Evolutionary conservation across 2,888 invertebrate species (phyloP).

Genomic region (Drosophila subsilvestris): DNA sequence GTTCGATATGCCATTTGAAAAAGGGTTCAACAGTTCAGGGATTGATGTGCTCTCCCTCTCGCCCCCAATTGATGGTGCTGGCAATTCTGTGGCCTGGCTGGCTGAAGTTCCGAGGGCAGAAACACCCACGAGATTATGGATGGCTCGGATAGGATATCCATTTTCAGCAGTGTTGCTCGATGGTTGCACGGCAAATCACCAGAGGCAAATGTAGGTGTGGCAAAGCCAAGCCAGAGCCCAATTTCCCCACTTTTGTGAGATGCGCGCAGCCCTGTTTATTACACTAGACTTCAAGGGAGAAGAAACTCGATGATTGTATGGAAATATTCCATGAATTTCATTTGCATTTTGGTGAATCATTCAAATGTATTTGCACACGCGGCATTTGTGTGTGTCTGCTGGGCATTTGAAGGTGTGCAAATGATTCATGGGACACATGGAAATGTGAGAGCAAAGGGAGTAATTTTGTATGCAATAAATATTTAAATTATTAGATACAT

Average conservation of each 20-base stretch:
- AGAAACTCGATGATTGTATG: slow-evolving; percentile 5
- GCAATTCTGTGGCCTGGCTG: slow-evolving; percentile 16
- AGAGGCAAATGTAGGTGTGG: slow-evolving; percentile 43
- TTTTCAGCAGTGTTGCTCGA: slow-evolving; percentile 7
- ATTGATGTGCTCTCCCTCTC: not conserved
- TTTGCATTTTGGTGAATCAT: slow-evolving; percentile 30
- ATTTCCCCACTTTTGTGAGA: slow-evolving; percentile 1
- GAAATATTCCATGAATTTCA: not conserved
- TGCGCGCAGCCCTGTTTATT: slow-evolving; percentile 1
- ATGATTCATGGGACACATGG: slow-evolving; percentile 17
- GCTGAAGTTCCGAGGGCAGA: slow-evolving; percentile 10
- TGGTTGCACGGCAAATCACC: slow-evolving; percentile 29
- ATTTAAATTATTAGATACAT: not conserved
- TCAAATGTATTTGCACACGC: not conserved
- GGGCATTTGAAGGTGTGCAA: slow-evolving; percentile 11
- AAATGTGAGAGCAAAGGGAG: not conserved
- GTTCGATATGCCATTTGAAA: slow-evolving; percentile 46
- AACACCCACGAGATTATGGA: slow-evolving; percentile 34
- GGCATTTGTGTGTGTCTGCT: not conserved
- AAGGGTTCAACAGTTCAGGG: slow-evolving; percentile 39
- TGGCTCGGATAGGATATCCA: slow-evolving; percentile 26
- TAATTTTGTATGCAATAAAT: not conserved
- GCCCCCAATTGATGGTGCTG: not conserved
- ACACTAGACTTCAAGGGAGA: slow-evolving; percentile 17
- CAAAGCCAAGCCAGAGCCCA: not conserved